Conservation (phyloP, 2,888 invertebrate genomes). For the Yponomeuta malinellus region DNA sequence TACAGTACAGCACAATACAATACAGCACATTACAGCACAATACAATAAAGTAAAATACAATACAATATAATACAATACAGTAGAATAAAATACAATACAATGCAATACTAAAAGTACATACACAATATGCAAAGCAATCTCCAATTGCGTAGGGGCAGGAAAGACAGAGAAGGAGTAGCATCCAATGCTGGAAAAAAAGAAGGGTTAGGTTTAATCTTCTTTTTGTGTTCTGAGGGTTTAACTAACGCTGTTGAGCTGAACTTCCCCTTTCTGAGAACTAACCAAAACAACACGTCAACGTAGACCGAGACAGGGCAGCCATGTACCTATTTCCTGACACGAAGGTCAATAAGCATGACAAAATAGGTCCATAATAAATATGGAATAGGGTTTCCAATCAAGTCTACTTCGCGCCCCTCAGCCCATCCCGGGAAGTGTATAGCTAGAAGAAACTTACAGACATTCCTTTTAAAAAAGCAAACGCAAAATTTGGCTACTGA, state of each 20-base stretch:
- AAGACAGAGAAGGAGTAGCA: too few relatives aligned
- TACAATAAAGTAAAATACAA: too few relatives aligned
- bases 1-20: too few relatives aligned
- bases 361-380: slow-evolving; percentile 73
- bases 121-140: too few relatives aligned
- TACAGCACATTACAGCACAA: too few relatives aligned
- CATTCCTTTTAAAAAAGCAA: background rate
- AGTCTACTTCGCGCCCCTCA: slow-evolving; percentile 36
- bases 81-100: too few relatives aligned
- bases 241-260: background rate
- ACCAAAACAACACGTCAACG: background rate
- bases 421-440: slow-evolving; percentile 30
- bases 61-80: too few relatives aligned
- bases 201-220: background rate
- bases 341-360: slow-evolving; percentile 67
- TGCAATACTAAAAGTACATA: too few relatives aligned
- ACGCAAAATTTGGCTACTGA: background rate
- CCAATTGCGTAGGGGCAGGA: too few relatives aligned
- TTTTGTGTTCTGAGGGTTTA: background rate
- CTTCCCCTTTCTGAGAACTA: background rate
- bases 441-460: slow-evolving; percentile 25
- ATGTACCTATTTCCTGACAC: slow-evolving; percentile 32
- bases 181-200: too few relatives aligned
- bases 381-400: slow-evolving; percentile 74
- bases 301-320: background rate